Evolutionary conservation across 2,888 invertebrate genomes (phyloP).

Genomic region (Drosophila aldrichi): DNA sequence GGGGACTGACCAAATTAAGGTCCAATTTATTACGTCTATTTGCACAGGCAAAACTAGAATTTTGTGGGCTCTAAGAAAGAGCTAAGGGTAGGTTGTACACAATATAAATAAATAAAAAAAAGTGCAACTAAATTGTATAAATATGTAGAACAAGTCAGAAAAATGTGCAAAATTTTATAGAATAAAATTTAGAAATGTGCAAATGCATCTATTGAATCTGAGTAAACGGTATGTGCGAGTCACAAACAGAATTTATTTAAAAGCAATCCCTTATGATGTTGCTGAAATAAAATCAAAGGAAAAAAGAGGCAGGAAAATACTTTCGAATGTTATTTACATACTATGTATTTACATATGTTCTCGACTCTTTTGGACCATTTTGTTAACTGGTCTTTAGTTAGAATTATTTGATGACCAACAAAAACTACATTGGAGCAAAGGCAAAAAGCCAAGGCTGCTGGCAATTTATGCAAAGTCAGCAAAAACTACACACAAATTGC

Average conservation of each 20-base stretch:
- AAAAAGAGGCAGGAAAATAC: constrained; percentile 14
- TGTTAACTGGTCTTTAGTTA: constrained; percentile 56
- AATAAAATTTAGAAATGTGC: not conserved
- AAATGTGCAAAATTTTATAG: not conserved
- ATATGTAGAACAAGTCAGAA: not conserved
- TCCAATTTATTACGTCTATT: constrained; percentile 26
- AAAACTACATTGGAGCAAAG: constrained; percentile 30
- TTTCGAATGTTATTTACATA: constrained; percentile 70
- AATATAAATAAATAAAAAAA: no score
- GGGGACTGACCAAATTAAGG: not conserved
- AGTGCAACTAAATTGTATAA: not conserved
- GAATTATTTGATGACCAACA: constrained; percentile 43
- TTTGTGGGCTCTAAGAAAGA: not conserved
- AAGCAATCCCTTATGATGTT: constrained; percentile 10
- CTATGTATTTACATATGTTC: constrained; percentile 75
- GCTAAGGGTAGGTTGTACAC: not conserved
- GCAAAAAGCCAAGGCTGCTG: constrained; percentile 34
- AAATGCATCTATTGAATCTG: not conserved
- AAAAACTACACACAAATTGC: constrained; percentile 55
- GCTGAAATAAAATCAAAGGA: constrained; percentile 15
- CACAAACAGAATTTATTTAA: not conserved
- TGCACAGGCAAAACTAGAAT: constrained; percentile 8
- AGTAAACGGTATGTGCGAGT: constrained; percentile 9
- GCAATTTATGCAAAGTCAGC: constrained; percentile 74
- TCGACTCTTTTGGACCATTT: constrained; percentile 52